Conservation (phyloP, 2,888 invertebrate genomes). For the Dynastes grantii region DNA sequence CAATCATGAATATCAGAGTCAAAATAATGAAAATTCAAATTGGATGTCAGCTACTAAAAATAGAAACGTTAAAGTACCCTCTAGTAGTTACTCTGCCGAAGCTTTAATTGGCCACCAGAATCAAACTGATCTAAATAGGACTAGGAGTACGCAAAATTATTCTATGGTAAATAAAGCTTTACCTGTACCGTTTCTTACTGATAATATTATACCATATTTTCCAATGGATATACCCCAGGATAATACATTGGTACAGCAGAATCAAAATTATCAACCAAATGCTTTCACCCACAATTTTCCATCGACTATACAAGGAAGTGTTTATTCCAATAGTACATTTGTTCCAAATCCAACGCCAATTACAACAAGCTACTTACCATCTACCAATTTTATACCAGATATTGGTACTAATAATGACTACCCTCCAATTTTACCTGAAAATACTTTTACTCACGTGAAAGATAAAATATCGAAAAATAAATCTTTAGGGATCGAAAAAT, state of each 20-base stretch:
- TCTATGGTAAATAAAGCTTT: conserved; percentile 58
- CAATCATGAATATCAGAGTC: conserved; percentile 35
- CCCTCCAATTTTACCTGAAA: conserved; percentile 53
- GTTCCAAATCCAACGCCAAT: conserved; percentile 62
- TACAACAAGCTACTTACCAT: conserved; percentile 63
- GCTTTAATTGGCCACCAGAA: conserved; percentile 67
- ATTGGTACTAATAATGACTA: conserved; percentile 58
- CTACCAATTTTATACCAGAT: conserved; percentile 64
- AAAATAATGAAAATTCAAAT: conserved; percentile 41
- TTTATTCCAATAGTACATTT: conserved; percentile 63
- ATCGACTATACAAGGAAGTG: conserved; percentile 62
- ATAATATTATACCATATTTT: conserved; percentile 68
- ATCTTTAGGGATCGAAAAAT: conserved; percentile 12
- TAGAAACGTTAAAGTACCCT: conserved; percentile 58
- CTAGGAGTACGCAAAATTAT: conserved; percentile 50
- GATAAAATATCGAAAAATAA: conserved; percentile 31
- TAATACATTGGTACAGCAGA: conserved; percentile 64
- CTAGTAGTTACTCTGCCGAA: conserved; percentile 69
- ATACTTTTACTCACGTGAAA: conserved; percentile 47
- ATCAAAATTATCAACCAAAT: conserved; percentile 63
- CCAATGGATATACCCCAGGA: conserved; percentile 67
- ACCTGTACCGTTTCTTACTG: conserved; percentile 64
- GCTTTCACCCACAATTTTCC: conserved; percentile 63
- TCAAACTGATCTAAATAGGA: conserved; percentile 49
- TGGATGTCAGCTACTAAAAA: conserved; percentile 42